Base-by-base conservation (phyloP, 37 sponge, comb jelly and placozoan genomes). In the Lycopodina hypogea region DNA sequence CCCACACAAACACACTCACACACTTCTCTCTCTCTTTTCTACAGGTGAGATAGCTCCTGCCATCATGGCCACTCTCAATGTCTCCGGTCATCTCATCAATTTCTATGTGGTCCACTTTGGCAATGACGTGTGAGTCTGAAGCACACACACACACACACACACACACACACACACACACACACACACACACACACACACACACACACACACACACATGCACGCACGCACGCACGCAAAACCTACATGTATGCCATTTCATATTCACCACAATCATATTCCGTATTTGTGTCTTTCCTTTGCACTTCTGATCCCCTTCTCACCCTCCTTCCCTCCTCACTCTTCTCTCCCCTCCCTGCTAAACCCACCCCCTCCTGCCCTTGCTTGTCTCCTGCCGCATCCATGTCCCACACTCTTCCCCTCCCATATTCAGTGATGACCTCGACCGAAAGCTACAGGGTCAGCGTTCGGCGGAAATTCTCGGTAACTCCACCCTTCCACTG, bases 11-110 rank as follows among this genome's bases (percentile, higher is more conserved):
- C n/a, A n/a, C n/a, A n/a, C n/a, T n/a, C n/a, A n/a, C n/a, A n/a
- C n/a, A n/a, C n/a, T n/a, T 71, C 6, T 28, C 35, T 50, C 1
- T 18, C 48, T 11, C 66, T 15, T 66, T 17, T 7, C 8, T 56
- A 29, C 52, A 87, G 88, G 88, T 3, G 88, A 87, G 65, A 26
- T 87, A 17, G 89, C 81, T 12, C 80, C 89, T 34, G 89, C 80
- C 63, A 37, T 89, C 15, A 8, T 75, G 22, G 85, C 79, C 18
- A 79, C 89, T 17, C 59, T 89, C 56, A 84, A 84, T 36, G 53
- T 89, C 17, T 77, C 78, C 32, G 89, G 89, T 59, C 38, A 9
- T 28, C 68, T 78, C 24, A 75, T 84, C 45, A 80, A 89, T 71
- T 72, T 89, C 69, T 69, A 59, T 58, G 42, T 72, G 19, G 80